These are phyloP conservation scores for Achlya flavicornis DNA, from an alignment of 2,888 invertebrate genomes.

Conservation along the genomic window DNA sequence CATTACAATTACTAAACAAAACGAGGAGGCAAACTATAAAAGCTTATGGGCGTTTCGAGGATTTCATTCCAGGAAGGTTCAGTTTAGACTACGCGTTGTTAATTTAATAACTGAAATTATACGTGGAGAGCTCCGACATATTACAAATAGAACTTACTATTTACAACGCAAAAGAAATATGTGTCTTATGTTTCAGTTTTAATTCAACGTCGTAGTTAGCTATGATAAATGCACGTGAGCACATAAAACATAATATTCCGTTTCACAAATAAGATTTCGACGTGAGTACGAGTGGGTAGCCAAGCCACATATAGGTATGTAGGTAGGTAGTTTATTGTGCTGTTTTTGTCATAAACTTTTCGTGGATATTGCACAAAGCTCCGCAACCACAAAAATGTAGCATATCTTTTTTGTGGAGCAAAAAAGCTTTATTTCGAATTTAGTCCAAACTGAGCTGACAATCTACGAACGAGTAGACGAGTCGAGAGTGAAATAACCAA, in stretches of 20 bases:
- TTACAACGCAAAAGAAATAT: too few relatives aligned
- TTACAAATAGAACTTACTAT: background rate
- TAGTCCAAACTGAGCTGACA: constrained; percentile 3
- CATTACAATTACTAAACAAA: background rate
- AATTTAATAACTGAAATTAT: too few relatives aligned
- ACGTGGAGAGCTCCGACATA: background rate
- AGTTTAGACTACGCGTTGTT: background rate
- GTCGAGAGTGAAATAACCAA: constrained; percentile 1
- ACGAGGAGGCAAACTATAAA: background rate
- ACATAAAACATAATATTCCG: background rate
- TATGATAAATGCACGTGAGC: background rate
- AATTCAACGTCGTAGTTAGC: too few relatives aligned
- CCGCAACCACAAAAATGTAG: constrained; percentile 11
- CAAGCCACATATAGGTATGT: constrained; percentile 1
- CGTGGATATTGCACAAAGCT: constrained; percentile 26
- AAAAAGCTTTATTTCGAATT: constrained; percentile 6
- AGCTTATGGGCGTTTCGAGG: background rate
- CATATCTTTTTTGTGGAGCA: constrained; percentile 5
- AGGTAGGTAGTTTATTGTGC: constrained; percentile 31
- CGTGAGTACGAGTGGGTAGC: background rate
- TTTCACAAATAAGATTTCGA: background rate
- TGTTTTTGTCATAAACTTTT: constrained; percentile 40
- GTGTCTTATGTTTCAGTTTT: too few relatives aligned
- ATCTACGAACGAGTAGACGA: background rate
- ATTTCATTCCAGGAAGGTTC: background rate